Conservation (phyloP, 2,888 invertebrate species). For the Drosophila infuscata region DNA sequence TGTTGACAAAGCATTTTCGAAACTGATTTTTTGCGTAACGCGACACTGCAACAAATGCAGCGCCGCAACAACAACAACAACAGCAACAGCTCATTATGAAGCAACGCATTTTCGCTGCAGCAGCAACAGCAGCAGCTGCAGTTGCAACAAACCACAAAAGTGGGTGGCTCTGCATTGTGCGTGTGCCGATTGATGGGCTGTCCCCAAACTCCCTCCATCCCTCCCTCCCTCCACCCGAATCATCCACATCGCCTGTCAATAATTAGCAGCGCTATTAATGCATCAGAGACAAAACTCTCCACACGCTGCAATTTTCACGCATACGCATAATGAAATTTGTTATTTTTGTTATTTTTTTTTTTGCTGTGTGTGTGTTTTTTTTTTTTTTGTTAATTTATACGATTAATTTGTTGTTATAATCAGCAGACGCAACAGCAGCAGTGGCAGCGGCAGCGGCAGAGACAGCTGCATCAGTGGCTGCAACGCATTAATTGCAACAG, state of each 20-base stretch:
- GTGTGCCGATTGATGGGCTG: not conserved
- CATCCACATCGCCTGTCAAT: slow-evolving; percentile 52
- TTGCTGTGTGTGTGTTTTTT: not conserved
- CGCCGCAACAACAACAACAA: slow-evolving; percentile 33
- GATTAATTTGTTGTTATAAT: slow-evolving; percentile 64
- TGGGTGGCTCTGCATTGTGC: slow-evolving; percentile 36
- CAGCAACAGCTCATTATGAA: slow-evolving; percentile 63
- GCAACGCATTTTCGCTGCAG: slow-evolving; percentile 28
- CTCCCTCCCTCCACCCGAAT: not conserved
- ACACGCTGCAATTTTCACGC: slow-evolving; percentile 39
- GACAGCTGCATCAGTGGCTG: slow-evolving; percentile 8
- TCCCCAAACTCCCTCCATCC: not conserved
- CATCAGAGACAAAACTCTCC: slow-evolving; percentile 6
- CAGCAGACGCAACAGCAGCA: slow-evolving; percentile 42
- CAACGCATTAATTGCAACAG: slow-evolving; percentile 42
- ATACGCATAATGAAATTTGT: slow-evolving; percentile 52
- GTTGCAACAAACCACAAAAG: slow-evolving; percentile 53
- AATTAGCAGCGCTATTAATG: slow-evolving; percentile 77
- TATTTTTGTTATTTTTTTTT: slow-evolving; percentile 2
- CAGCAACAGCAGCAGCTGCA: slow-evolving; percentile 25
- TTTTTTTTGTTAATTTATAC: slow-evolving; percentile 61
- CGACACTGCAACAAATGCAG: slow-evolving; percentile 51
- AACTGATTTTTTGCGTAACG: slow-evolving; percentile 78
- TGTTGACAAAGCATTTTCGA: slow-evolving; percentile 84
- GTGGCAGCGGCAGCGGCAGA: slow-evolving; percentile 17